These are phyloP conservation scores for Meleagris gallopavo DNA, from an alignment of 2,113 vertebrate genomes.

Conservation along the genomic window DNA sequence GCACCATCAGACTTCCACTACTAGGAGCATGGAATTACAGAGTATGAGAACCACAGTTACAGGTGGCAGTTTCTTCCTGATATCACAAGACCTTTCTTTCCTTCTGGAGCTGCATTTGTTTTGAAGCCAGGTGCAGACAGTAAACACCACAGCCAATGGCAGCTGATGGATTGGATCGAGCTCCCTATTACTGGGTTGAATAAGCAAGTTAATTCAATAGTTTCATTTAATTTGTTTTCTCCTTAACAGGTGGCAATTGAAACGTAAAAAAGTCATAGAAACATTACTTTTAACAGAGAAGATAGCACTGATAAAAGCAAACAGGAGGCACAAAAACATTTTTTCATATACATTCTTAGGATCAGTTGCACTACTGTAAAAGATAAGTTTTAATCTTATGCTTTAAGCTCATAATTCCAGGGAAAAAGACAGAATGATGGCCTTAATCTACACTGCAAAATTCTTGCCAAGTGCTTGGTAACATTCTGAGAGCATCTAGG, in stretches of 20 bases:
- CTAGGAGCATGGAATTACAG: fast-evolving
- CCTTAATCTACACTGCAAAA: background rate
- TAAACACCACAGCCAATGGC: background rate
- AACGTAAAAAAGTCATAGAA: background rate
- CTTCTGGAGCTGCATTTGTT: background rate
- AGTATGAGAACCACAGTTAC: background rate
- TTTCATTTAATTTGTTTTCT: background rate
- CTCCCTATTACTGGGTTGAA: background rate
- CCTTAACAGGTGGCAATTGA: background rate
- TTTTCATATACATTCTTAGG: background rate
- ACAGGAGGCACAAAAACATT: background rate
- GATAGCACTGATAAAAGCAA: background rate
- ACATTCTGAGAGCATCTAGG: no score
- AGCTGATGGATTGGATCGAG: background rate
- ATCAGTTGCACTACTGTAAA: background rate
- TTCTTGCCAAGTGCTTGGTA: background rate
- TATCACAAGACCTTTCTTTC: background rate
- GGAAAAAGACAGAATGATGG: background rate
- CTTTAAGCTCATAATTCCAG: background rate
- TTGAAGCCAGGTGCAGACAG: background rate
- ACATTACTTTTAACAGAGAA: background rate
- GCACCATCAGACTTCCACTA: background rate
- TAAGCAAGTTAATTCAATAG: no score
- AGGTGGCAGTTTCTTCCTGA: background rate
- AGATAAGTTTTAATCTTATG: background rate